A percentile compares a stretch with the other conserved stretches of the same genome.
phyloP scores from a whole-genome alignment of 2,113 vertebrate genomes.

The Rhizomys pruinosus region DNA sequence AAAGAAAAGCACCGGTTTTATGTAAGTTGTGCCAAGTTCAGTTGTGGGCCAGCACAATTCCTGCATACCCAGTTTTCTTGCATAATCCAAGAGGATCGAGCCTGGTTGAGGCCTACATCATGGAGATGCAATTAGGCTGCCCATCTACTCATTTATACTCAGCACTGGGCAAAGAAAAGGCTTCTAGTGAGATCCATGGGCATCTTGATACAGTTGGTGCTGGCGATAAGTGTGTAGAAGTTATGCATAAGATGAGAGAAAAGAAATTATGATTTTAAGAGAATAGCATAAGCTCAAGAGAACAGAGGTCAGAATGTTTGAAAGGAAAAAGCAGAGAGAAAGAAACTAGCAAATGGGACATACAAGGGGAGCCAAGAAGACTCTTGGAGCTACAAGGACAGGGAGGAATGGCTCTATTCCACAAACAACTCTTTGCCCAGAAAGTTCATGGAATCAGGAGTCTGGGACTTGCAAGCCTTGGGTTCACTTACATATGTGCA shows the following conservation, averaged over 20 bases:
- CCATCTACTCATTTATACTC: not conserved
- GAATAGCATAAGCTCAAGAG: not conserved
- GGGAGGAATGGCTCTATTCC: not conserved
- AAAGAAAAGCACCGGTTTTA: not conserved
- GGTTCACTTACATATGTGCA: too few species aligned
- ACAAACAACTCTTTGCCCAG: not conserved
- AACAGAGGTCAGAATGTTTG: not conserved
- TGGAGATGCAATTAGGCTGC: not conserved
- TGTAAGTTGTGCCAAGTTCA: not conserved
- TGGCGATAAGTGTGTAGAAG: not conserved
- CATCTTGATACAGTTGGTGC: not conserved
- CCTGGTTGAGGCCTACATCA: not conserved
- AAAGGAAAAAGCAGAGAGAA: not conserved
- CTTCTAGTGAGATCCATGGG: not conserved
- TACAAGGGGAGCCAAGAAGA: not conserved
- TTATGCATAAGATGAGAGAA: not conserved
- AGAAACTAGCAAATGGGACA: not conserved
- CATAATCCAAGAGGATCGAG: not conserved
- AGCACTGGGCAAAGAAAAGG: not conserved
- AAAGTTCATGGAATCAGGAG: not conserved
- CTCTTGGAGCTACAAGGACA: not conserved
- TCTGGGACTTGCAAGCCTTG: too few species aligned
- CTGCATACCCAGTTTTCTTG: not conserved
- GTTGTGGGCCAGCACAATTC: not conserved
- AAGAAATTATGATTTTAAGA: conserved; percentile 2